Base-by-base conservation (phyloP, 2,113 vertebrate genomes). In the Sceloporus undulatus region DNA sequence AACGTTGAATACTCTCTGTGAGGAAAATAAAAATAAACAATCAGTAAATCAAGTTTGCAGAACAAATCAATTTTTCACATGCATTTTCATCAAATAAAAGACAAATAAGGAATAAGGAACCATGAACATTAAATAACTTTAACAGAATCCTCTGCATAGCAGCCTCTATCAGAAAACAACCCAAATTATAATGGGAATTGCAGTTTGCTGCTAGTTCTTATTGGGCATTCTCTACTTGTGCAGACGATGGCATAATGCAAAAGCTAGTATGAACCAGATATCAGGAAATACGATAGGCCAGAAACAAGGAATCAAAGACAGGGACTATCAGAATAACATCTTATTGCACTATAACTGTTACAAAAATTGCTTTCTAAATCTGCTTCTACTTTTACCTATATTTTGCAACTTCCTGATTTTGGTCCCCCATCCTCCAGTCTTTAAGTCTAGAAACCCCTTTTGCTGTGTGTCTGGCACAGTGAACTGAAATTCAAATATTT, bases 1-100 rank as follows among this genome's bases (percentile, higher is more conserved):
- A 92, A 99, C 99, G 34, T 99, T 99, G 94, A 99, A 99, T 91
- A 99, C 99, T 97, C 99, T 98, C 99, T 99, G 93, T 77, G 78
- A 79, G 89, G 73, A 86, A 88, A 5, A 94, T 82, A 83, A 85
- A 13, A 29, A 84, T 88, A 92, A 14, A 85, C 62, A 76, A 70
- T 81, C 54, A 38, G 79, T 80, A 89, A 66, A 54, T 40, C 1
- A 89, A 89, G 59, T 54, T 78, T 9, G 68, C 16, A 80, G 79
- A 82, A 74, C 85, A 90, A 75, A 86, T 16, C 79, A 70, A 56
- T 93, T 13, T 71, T 71, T 91, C 1, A 89, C 9, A 85, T 48
- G 29, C 77, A 9, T 5, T 11, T 87, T 82, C 73, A 87, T 88
- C 62, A 85, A 92, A 86, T 7, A 42, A 42, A 40, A 71, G 68